Percentiles rank a stretch among this genome's conserved stretches.
These are phyloP conservation scores for Sorex fumeus DNA, from an alignment of 2,113 vertebrate species.

Conservation along the genomic window DNA sequence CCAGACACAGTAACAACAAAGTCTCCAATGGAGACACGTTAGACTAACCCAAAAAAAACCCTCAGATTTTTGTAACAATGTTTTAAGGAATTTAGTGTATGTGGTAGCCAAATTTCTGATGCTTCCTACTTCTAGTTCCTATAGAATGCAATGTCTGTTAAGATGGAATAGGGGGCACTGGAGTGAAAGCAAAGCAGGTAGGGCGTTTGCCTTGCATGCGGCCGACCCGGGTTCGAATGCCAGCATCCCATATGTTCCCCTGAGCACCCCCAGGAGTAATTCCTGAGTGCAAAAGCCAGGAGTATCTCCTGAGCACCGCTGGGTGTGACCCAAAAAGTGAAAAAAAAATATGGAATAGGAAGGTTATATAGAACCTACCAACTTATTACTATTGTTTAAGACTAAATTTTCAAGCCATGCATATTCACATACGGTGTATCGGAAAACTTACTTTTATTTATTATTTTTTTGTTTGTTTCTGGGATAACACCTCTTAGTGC, in stretches of 20 bases:
- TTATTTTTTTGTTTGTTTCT: not conserved
- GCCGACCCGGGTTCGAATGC: too few relatives aligned
- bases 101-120: not conserved
- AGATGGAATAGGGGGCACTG: not conserved
- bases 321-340: too few relatives aligned
- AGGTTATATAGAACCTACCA: not conserved
- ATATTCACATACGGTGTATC: not conserved
- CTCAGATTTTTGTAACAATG: not conserved
- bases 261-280: too few relatives aligned
- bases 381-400: not conserved
- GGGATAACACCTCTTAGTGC: too few relatives aligned
- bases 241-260: too few relatives aligned
- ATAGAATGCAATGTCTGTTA: not conserved
- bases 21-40: too few relatives aligned
- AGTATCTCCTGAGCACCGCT: too few relatives aligned
- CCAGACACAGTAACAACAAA: too few relatives aligned
- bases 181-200: too few relatives aligned
- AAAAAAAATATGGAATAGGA: not conserved
- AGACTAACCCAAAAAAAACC: not conserved
- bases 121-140: not conserved
- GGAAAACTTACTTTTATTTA: not conserved
- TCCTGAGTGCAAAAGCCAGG: too few relatives aligned
- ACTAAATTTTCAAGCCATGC: not conserved
- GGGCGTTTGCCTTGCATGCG: too few relatives aligned
- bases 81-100: not conserved